phyloP scores from a whole-genome alignment of 2,113 vertebrate species.

The Sinocyclocheilus grahami region DNA sequence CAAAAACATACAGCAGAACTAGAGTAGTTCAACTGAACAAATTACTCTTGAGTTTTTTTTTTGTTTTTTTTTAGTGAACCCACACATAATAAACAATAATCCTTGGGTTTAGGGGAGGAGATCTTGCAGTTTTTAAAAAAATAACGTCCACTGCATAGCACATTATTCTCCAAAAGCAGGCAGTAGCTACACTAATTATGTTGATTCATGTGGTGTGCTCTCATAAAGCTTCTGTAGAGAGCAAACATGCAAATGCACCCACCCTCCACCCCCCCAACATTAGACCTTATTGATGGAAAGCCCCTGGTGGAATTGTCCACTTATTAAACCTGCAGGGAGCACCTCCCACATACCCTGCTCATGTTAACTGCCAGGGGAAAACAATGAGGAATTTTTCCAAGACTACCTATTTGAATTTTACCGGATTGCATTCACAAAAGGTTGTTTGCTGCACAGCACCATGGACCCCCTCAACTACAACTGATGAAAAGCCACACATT shows the following conservation, averaged over 20 bases:
- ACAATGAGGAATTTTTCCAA: not conserved
- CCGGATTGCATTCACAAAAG: not conserved
- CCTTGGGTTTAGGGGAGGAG: not conserved
- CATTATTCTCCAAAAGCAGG: not conserved
- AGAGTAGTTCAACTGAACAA: too few relatives aligned
- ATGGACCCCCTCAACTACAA: not conserved
- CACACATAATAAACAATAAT: not conserved
- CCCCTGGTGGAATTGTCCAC: conserved; percentile 44
- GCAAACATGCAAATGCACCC: conserved; percentile 52
- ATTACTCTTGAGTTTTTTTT: too few relatives aligned
- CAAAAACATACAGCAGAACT: too few relatives aligned
- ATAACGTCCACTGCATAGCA: not conserved
- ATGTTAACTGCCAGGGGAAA: not conserved
- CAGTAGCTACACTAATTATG: conserved; percentile 43
- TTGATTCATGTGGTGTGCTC: conserved; percentile 48
- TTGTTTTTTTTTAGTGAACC: too few relatives aligned
- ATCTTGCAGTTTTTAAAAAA: not conserved
- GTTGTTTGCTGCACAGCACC: conserved; percentile 2
- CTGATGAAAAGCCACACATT: not conserved
- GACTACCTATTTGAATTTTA: too few relatives aligned
- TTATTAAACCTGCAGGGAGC: conserved; percentile 50
- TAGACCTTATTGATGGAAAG: conserved; percentile 51
- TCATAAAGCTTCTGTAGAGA: conserved; percentile 43
- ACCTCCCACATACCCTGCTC: not conserved
- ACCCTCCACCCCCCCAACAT: conserved; percentile 15